Percentiles rank a stretch among this genome's conserved stretches.
Evolutionary conservation across 1,140 invertebrate species (phyloP).

Genomic region (Bombyx mori): ASM3026992v2 NC_085123.1:2562001-2562500

Average conservation of each 20-base stretch:
- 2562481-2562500: too few species aligned
- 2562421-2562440: too few species aligned
- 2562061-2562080: conserved; percentile 48
- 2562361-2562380: conserved; percentile 12
- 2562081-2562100: conserved; percentile 29
- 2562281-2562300: conserved; percentile 6
- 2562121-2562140: conserved; percentile 16
- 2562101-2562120: conserved; percentile 17
- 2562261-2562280: conserved; percentile 15
- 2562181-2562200: conserved; percentile 40
- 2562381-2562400: background rate
- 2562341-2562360: conserved; percentile 10
- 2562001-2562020: conserved; percentile 56
- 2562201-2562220: conserved; percentile 32
- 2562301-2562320: conserved; percentile 4
- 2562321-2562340: conserved; percentile 12
- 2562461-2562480: too few species aligned
- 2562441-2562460: too few species aligned
- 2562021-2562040: conserved; percentile 64
- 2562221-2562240: conserved; percentile 50
- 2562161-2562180: conserved; percentile 39
- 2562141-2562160: conserved; percentile 25
- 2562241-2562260: conserved; percentile 57
- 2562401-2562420: conserved; percentile 10
- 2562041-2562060: conserved; percentile 58